A percentile compares a stretch with the other conserved stretches of the same genome.
phyloP scores from a whole-genome alignment of 2,797 vertebrate genomes.

The Scolopax rusticola region DNA sequence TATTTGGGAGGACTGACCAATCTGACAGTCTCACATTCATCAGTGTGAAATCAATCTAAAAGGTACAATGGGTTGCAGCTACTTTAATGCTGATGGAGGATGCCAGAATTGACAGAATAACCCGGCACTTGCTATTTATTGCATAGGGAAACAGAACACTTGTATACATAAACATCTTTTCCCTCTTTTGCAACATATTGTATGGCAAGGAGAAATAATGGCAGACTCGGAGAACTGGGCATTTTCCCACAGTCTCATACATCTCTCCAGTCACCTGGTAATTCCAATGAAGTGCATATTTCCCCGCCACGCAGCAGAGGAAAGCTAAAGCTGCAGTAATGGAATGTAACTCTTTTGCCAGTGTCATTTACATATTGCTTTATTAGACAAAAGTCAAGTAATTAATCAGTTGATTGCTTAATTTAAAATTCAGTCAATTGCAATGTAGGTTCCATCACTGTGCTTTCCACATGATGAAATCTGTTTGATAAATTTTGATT shows the following conservation, averaged over 20 bases:
- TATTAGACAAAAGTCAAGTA: slow-evolving; percentile 72
- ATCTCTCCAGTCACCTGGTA: background rate
- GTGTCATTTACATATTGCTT: slow-evolving; percentile 47
- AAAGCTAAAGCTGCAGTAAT: background rate
- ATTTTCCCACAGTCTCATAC: background rate
- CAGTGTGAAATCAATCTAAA: slow-evolving; percentile 54
- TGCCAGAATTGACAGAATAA: background rate
- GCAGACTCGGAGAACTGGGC: background rate
- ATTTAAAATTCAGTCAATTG: slow-evolving; percentile 44
- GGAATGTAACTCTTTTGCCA: background rate
- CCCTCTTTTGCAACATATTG: background rate
- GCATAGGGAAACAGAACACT: background rate
- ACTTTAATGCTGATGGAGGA: slow-evolving; percentile 5
- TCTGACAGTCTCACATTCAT: slow-evolving; percentile 46
- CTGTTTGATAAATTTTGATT: slow-evolving; percentile 22
- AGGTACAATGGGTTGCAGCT: slow-evolving; percentile 2
- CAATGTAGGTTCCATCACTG: slow-evolving; percentile 26
- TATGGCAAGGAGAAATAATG: background rate
- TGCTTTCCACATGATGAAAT: slow-evolving; percentile 49
- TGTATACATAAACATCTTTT: background rate
- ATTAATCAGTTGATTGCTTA: slow-evolving; percentile 71
- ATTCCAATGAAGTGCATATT: background rate
- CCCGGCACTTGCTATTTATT: slow-evolving; percentile 12
- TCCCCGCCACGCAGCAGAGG: background rate
- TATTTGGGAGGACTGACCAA: slow-evolving; percentile 30